Evolutionary conservation across 2,888 invertebrate species (phyloP).

Genomic region (Thera britannica): DNA sequence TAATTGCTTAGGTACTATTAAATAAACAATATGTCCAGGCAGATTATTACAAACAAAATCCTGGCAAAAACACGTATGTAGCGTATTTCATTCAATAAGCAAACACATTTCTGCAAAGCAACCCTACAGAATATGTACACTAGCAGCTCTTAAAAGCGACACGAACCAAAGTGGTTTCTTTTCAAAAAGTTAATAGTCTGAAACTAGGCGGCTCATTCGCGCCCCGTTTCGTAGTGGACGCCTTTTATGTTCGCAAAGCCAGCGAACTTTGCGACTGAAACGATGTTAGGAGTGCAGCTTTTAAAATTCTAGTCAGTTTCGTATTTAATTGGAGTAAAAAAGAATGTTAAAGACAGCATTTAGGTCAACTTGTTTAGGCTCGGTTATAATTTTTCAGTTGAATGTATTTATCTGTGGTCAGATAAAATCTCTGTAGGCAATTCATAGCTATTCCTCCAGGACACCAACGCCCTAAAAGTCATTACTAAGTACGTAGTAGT

Average conservation of each 20-base stretch:
- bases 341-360: not conserved
- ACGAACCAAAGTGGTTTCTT: slow-evolving; percentile 8
- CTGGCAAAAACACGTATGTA: no score
- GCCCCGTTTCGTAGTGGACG: slow-evolving; percentile 4
- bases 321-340: no score
- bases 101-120: not conserved
- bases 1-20: no score
- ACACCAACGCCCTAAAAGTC: no score
- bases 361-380: not conserved
- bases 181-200: slow-evolving; percentile 9
- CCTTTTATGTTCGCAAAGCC: slow-evolving; percentile 3
- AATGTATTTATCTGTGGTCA: no score
- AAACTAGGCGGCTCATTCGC: slow-evolving; percentile 5
- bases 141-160: slow-evolving; percentile 1
- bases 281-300: not conserved
- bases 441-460: no score
- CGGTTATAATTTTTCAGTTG: no score
- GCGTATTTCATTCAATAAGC: not conserved
- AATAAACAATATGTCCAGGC: no score
- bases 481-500: no score
- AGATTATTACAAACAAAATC: no score
- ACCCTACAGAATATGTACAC: not conserved
- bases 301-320: not conserved
- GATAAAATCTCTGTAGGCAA: no score
- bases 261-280: slow-evolving; percentile 9